These are phyloP conservation scores for Leptinotarsa undecemlineata DNA, from an alignment of 1,140 invertebrate species.

Conservation along the genomic window DNA sequence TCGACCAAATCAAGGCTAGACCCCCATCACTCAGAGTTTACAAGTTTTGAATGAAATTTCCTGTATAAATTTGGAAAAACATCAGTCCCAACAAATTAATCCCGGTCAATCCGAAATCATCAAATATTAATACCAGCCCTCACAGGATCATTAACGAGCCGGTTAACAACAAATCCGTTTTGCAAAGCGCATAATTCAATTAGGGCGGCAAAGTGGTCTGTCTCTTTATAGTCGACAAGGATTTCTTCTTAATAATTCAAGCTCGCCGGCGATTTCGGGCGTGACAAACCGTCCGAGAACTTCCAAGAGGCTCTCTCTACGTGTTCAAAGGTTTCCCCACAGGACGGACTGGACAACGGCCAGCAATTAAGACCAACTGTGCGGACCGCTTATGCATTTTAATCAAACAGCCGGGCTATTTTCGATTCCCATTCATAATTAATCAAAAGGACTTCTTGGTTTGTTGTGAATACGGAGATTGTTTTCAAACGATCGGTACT, in stretches of 20 bases:
- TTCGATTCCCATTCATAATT: slow-evolving; percentile 36
- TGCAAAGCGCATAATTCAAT: slow-evolving; percentile 41
- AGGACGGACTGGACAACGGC: slow-evolving; percentile 41
- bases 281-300: slow-evolving; percentile 35
- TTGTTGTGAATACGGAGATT: neutral
- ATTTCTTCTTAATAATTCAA: slow-evolving; percentile 46
- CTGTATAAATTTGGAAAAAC: no score
- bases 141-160: slow-evolving; percentile 34
- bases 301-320: slow-evolving; percentile 27
- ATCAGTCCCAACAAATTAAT: no score
- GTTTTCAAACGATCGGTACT: neutral
- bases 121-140: slow-evolving; percentile 19
- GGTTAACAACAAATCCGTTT: slow-evolving; percentile 32
- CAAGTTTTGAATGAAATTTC: no score
- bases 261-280: slow-evolving; percentile 31
- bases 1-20: no score
- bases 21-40: no score
- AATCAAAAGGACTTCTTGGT: slow-evolving; percentile 31
- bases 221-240: slow-evolving; percentile 40
- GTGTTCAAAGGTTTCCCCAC: slow-evolving; percentile 40
- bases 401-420: slow-evolving; percentile 40
- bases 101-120: neutral
- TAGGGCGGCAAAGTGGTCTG: slow-evolving; percentile 40
- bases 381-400: slow-evolving; percentile 42
- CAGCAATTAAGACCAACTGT: slow-evolving; percentile 42